Conservation (phyloP, 2,113 vertebrate genomes). For the Aspidoscelis tigris region DNA sequence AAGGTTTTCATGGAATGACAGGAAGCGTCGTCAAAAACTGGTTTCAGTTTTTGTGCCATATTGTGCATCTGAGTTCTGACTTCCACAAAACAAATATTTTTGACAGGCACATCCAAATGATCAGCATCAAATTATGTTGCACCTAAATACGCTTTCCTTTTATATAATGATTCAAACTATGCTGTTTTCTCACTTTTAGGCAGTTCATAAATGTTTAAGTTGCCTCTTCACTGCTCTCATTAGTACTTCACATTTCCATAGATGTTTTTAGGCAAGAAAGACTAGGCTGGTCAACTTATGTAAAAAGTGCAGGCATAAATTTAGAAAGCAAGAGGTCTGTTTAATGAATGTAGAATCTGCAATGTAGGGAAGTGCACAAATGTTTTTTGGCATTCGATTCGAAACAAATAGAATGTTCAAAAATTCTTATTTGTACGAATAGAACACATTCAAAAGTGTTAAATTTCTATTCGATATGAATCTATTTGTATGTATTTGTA, state of each 20-base stretch:
- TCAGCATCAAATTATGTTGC: background rate
- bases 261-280: background rate
- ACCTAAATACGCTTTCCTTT: slow-evolving; percentile 2
- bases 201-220: slow-evolving; percentile 14
- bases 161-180: background rate
- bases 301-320: background rate
- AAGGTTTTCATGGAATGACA: slow-evolving; percentile 24
- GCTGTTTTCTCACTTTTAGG: background rate
- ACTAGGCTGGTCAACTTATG: background rate
- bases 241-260: slow-evolving; percentile 5
- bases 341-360: background rate
- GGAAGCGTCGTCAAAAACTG: background rate
- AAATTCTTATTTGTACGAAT: no score
- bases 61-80: background rate
- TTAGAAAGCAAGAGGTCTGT: background rate
- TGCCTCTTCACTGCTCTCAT: background rate
- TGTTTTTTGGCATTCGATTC: no score
- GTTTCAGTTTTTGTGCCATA: background rate
- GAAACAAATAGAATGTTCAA: no score
- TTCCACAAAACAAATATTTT: background rate
- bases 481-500: no score
- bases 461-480: no score
- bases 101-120: background rate
- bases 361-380: no score
- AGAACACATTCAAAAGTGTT: no score